phyloP scores from a whole-genome alignment of 2,113 vertebrate genomes.

The Atherinomorus stipes region DNA sequence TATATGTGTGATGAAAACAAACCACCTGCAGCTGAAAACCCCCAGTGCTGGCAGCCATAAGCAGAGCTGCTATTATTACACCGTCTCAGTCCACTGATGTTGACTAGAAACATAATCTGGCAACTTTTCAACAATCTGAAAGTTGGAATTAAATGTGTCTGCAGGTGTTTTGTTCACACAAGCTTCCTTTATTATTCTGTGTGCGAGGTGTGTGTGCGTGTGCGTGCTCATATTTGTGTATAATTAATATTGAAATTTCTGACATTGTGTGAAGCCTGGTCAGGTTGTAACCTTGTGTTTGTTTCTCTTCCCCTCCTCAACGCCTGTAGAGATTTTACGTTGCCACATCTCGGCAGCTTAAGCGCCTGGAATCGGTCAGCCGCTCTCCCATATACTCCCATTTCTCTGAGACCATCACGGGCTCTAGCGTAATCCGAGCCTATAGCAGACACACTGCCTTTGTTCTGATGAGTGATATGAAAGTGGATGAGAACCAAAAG shows the following conservation, averaged over 20 bases:
- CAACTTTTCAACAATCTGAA: constrained; percentile 2
- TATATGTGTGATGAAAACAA: constrained; percentile 40
- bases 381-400: constrained; percentile 97
- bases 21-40: constrained; percentile 52
- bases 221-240: constrained; percentile 20
- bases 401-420: constrained; percentile 94
- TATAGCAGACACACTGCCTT: constrained; percentile 88
- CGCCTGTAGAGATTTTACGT: constrained; percentile 92
- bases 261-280: background rate
- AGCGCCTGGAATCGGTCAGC: constrained; percentile 95
- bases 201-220: constrained; percentile 11
- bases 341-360: constrained; percentile 94
- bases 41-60: background rate
- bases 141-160: constrained; percentile 31
- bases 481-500: constrained; percentile 92
- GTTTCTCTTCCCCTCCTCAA: constrained; percentile 25
- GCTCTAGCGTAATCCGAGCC: constrained; percentile 92
- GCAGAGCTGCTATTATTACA: background rate
- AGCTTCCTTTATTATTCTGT: constrained; percentile 35
- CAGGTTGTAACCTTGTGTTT: constrained; percentile 56
- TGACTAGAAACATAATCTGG: background rate
- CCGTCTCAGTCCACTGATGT: background rate
- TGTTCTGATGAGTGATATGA: constrained; percentile 84
- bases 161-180: constrained; percentile 66
- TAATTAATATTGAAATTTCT: constrained; percentile 31